Conservation (phyloP, 2,113 vertebrate species). For the Xiphophorus hellerii region DNA sequence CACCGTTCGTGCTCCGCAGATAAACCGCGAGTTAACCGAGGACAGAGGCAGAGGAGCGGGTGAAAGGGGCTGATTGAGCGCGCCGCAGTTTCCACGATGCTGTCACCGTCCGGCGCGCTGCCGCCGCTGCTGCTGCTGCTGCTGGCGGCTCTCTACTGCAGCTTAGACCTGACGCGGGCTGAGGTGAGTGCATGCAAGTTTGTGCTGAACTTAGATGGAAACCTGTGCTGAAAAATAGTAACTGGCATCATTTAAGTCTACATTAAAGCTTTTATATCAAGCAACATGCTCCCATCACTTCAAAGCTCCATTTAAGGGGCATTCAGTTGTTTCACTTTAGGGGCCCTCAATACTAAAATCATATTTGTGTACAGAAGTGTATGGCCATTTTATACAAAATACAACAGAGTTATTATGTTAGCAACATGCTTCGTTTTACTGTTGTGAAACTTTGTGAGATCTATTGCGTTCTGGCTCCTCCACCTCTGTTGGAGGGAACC, state of each 20-base stretch:
- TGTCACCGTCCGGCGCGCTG: constrained; percentile 48
- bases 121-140: constrained; percentile 72
- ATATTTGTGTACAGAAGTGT: background rate
- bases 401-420: background rate
- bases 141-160: constrained; percentile 58
- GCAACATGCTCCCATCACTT: background rate
- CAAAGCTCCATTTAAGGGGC: background rate
- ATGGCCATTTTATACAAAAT: background rate
- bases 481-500: constrained; percentile 25
- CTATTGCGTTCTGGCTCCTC: constrained; percentile 36
- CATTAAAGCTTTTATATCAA: background rate
- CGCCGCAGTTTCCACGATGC: constrained; percentile 62
- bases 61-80: constrained; percentile 45
- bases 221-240: background rate
- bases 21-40: constrained; percentile 37
- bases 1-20: constrained; percentile 57
- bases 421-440: background rate
- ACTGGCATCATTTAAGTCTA: background rate
- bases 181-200: constrained; percentile 66
- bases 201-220: background rate
- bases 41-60: constrained; percentile 26
- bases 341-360: background rate
- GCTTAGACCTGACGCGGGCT: constrained; percentile 54
- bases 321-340: background rate
- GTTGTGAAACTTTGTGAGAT: constrained; percentile 5